Evolutionary conservation across 2,888 invertebrate genomes (phyloP).

Genomic region (Dynastes maya): DNA sequence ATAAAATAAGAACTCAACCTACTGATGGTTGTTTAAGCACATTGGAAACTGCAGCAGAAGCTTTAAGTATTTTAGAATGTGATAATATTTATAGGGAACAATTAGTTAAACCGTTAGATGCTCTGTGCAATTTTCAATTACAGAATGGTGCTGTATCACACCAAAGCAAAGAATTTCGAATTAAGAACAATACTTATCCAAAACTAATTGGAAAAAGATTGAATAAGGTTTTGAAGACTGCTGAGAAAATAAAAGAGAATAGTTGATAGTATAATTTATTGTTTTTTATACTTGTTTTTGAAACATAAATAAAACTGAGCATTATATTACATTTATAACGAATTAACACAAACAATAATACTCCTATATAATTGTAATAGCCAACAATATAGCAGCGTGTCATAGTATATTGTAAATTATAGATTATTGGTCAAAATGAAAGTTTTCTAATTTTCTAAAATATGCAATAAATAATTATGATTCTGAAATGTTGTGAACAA

Average conservation of each 20-base stretch:
- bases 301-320: no score
- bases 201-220: slow-evolving; percentile 86
- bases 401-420: no score
- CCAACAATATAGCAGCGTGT: no score
- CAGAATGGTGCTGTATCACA: slow-evolving; percentile 94
- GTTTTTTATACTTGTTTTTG: slow-evolving; percentile 12
- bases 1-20: slow-evolving; percentile 94
- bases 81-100: slow-evolving; percentile 77
- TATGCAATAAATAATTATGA: no score
- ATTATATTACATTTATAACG: no score
- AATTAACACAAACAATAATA: no score
- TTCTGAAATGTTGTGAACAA: no score
- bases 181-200: slow-evolving; percentile 85
- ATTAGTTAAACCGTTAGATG: slow-evolving; percentile 85
- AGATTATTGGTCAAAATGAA: no score
- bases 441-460: no score
- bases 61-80: slow-evolving; percentile 84
- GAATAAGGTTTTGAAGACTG: slow-evolving; percentile 73
- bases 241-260: slow-evolving; percentile 58
- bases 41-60: slow-evolving; percentile 88
- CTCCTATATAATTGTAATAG: no score
- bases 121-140: slow-evolving; percentile 89
- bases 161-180: slow-evolving; percentile 91
- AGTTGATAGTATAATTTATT: slow-evolving; percentile 42
- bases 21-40: slow-evolving; percentile 94